Base-by-base conservation (phyloP, 1,140 invertebrate genomes). In the Aphelinus atriplicis region DNA sequence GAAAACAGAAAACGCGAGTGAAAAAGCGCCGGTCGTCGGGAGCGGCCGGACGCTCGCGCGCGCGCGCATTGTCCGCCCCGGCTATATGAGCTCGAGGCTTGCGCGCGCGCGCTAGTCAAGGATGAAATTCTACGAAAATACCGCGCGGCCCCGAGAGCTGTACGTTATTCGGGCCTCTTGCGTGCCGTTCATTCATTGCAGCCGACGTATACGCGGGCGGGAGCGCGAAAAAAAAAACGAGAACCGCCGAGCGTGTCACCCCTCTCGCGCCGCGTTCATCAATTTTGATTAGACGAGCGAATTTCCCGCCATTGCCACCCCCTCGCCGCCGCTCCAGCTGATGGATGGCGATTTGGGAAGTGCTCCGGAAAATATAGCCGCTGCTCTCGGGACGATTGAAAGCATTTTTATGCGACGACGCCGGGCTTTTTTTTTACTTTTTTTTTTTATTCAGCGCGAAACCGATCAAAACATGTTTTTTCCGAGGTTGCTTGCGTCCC, bases 71-170 rank as follows among this genome's bases (percentile, higher is more conserved):
- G 53, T 65, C 64, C 6, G 9, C 51, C 9, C 6, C 7, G 7
- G 9, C 45, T 57, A 73, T 73, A 73, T 66, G 71, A 67, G 61
- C 47, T 66, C 56, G 71, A 67, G 56, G 64, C 46, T 26, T 26
- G 26, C 26, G 64, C 67, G 62, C 67, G 62, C 42, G 57, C 71
- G 71, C 61, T 73, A 61, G 64, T 67, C 63, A 56, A 61, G 71
- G 61, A 73, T 73, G 63, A 73, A 73, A 73, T 73, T 73, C 67
- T 67, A 61, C 63, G 71, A 73, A 73, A 67, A 73, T 61, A 73
- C 62, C 26, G 56, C 53, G 26, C 53, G 51, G 45, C 67, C 1
- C 47, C 58, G 26, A 48, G 47, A 6, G 1, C 47, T 51, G 3
- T 53, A 53, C 56, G 71, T 55, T 61, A 67, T 61, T 67, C 48